Conservation (phyloP, 2,888 invertebrate genomes). For the Aleiodes testaceus region DNA sequence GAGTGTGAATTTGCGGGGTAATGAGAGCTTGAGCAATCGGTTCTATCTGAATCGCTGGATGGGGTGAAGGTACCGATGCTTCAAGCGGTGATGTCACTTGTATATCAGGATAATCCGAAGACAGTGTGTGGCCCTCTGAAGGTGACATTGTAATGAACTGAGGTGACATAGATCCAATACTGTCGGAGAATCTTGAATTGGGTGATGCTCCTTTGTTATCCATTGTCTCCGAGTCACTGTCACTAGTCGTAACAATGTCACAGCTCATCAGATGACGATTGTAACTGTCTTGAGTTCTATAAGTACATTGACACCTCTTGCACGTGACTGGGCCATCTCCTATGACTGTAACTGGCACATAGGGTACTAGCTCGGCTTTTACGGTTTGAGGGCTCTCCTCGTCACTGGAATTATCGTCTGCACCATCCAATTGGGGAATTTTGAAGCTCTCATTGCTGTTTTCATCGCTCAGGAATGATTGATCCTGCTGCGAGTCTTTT, state of each 20-base stretch:
- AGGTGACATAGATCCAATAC: conserved; percentile 61
- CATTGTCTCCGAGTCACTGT: conserved; percentile 84
- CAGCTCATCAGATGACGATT: conserved; percentile 85
- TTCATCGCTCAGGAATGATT: conserved; percentile 45
- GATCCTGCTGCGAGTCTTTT: not conserved
- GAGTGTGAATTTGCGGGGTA: conserved; percentile 67
- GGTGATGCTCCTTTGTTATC: conserved; percentile 66
- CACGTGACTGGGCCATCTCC: conserved; percentile 88
- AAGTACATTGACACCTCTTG: conserved; percentile 89
- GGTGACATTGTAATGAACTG: conserved; percentile 66
- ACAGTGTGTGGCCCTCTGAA: conserved; percentile 65
- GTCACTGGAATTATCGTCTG: conserved; percentile 78
- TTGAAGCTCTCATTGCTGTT: conserved; percentile 52
- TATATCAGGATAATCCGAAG: conserved; percentile 66
- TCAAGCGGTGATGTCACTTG: conserved; percentile 67
- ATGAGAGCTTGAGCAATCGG: conserved; percentile 68
- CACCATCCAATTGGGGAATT: conserved; percentile 82
- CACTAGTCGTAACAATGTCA: conserved; percentile 85
- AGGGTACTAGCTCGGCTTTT: conserved; percentile 49
- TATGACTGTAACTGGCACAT: conserved; percentile 71
- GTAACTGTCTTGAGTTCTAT: conserved; percentile 87
- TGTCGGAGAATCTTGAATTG: conserved; percentile 64
- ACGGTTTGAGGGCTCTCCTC: conserved; percentile 61
- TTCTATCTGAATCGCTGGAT: conserved; percentile 66
- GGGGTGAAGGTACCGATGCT: conserved; percentile 68